phyloP scores from a whole-genome alignment of 2,888 invertebrate species.

The Hydriomena furcata region DNA sequence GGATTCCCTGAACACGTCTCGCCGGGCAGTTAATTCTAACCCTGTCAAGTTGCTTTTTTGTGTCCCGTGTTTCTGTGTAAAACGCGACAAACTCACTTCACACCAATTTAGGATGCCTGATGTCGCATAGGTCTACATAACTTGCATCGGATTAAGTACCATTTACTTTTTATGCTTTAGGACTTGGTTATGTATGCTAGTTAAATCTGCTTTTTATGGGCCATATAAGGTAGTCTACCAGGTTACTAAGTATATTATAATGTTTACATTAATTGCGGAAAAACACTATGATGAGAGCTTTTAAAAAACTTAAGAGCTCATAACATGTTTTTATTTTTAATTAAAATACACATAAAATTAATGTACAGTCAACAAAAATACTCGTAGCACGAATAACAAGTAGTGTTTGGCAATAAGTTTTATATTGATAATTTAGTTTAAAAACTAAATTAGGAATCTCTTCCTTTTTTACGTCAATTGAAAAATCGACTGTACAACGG shows the following conservation, averaged over 20 bases:
- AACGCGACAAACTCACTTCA: constrained; percentile 48
- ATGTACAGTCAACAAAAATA: no score
- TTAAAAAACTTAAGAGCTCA: no score
- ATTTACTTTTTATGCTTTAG: constrained; percentile 26
- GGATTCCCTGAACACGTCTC: constrained; percentile 65
- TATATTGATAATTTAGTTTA: no score
- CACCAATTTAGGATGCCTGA: constrained; percentile 43
- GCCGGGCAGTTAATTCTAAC: constrained; percentile 58
- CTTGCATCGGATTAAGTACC: constrained; percentile 20
- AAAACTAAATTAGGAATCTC: no score
- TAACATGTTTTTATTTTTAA: no score
- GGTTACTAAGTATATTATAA: constrained; percentile 26
- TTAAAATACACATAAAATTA: no score
- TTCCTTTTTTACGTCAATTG: no score
- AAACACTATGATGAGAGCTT: constrained; percentile 11
- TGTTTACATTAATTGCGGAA: constrained; percentile 20
- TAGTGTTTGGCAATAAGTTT: no score
- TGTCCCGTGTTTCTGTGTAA: constrained; percentile 42
- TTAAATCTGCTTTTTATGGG: constrained; percentile 20
- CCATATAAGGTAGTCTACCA: constrained; percentile 5
- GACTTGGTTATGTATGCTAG: constrained; percentile 16
- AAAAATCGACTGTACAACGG: no score
- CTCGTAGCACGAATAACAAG: no score
- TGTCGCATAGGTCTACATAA: constrained; percentile 28
- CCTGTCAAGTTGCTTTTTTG: constrained; percentile 55